phyloP scores from a whole-genome alignment of 2,888 invertebrate genomes.

The Leptodirus hochenwartii region DNA sequence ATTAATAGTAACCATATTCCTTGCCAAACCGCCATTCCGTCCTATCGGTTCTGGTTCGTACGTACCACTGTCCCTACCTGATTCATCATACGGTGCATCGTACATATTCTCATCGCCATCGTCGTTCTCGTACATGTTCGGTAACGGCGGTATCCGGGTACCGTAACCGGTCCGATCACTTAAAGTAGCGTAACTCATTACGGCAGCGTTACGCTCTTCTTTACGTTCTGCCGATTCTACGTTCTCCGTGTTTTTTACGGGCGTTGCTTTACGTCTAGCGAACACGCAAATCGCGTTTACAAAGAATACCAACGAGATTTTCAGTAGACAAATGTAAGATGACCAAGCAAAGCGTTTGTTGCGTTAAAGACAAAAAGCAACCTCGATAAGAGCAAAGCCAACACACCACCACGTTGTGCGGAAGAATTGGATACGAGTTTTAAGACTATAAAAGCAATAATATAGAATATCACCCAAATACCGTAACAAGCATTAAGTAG shows the following conservation, averaged over 20 bases:
- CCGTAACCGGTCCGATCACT: constrained; percentile 43
- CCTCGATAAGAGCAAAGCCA: no score
- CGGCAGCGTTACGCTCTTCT: constrained; percentile 72
- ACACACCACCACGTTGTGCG: no score
- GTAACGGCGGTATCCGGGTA: constrained; percentile 20
- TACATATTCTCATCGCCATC: constrained; percentile 54
- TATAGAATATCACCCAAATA: no score
- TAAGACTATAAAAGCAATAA: no score
- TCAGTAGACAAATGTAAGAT: no score
- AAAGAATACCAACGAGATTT: neutral
- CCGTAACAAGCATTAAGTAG: no score
- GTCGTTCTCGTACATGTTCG: constrained; percentile 40
- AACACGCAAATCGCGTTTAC: constrained; percentile 7
- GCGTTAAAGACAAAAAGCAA: no score
- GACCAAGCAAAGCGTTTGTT: no score
- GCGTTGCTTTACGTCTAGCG: constrained; percentile 62
- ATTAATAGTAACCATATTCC: constrained; percentile 70
- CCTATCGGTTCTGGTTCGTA: constrained; percentile 48
- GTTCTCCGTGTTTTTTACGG: constrained; percentile 77
- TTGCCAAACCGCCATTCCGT: constrained; percentile 25
- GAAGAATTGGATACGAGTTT: no score
- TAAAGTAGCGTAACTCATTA: constrained; percentile 74
- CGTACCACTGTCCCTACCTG: constrained; percentile 36
- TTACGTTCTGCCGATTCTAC: constrained; percentile 72
- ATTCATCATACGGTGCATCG: constrained; percentile 58